These are phyloP conservation scores for Microdon myrmicae DNA, from an alignment of 2,888 invertebrate species.

Conservation along the genomic window DNA sequence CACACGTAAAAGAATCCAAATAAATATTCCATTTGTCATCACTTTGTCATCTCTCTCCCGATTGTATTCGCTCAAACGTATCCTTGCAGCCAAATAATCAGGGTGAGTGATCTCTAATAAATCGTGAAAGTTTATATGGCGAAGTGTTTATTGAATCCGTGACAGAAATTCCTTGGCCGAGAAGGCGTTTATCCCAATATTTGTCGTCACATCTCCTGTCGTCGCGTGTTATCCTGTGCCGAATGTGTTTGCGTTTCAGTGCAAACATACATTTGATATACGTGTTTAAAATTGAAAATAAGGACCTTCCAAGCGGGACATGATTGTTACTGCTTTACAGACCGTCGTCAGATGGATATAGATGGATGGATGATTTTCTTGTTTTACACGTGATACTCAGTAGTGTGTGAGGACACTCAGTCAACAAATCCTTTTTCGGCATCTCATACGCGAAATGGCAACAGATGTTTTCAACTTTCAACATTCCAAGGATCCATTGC, in stretches of 20 bases:
- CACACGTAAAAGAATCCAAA: conserved; percentile 31
- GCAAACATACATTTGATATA: conserved; percentile 29
- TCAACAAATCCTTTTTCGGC: conserved; percentile 23
- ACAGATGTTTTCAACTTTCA: conserved; percentile 50
- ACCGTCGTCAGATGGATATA: neutral
- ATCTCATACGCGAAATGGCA: conserved; percentile 32
- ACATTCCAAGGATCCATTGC: too few relatives aligned
- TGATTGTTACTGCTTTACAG: conserved; percentile 23
- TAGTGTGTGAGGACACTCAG: conserved; percentile 1
- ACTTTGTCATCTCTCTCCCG: conserved; percentile 9
- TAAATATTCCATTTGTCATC: conserved; percentile 42
- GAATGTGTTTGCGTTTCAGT: conserved; percentile 16
- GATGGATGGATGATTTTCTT: conserved; percentile 42
- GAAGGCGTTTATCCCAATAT: conserved; percentile 50
- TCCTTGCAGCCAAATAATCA: too few relatives aligned
- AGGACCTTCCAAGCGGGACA: conserved; percentile 22
- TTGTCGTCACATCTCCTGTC: conserved; percentile 12
- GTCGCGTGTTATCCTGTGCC: neutral
- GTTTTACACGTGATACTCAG: conserved; percentile 36
- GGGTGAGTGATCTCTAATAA: conserved; percentile 19
- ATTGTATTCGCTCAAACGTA: neutral
- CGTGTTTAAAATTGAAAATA: conserved; percentile 49
- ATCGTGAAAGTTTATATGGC: conserved; percentile 51
- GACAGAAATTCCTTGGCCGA: conserved; percentile 59
- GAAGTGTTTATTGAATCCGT: conserved; percentile 67